A percentile compares a stretch with the other conserved stretches of the same genome.
Evolutionary conservation across 2,888 invertebrate species (phyloP).

Genomic region (Euphydryas editha): DNA sequence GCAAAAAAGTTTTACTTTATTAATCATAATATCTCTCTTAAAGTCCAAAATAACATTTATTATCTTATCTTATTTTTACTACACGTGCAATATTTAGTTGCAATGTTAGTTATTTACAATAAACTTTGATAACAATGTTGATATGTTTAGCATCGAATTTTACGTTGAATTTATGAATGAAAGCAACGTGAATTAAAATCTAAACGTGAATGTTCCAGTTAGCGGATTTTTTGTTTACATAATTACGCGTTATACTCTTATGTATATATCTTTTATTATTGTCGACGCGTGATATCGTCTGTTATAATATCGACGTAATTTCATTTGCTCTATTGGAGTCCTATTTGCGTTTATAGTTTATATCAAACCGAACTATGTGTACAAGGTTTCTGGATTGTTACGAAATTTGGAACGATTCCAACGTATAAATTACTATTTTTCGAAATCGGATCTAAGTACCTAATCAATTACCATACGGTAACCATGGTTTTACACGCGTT

Average conservation of each 20-base stretch:
- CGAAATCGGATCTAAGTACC: neutral
- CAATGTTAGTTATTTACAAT: too few relatives aligned
- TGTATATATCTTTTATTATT: constrained; percentile 25
- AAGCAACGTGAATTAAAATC: constrained; percentile 10
- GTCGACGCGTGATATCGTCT: constrained; percentile 19
- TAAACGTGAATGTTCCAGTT: neutral
- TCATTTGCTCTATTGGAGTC: constrained; percentile 19
- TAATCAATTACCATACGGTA: neutral
- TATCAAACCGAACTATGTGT: neutral
- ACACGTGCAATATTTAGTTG: neutral
- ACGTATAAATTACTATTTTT: neutral
- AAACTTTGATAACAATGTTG: neutral
- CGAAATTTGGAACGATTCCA: neutral
- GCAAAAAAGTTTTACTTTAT: too few relatives aligned
- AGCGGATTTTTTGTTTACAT: neutral
- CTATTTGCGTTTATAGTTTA: constrained; percentile 10
- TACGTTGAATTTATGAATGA: constrained; percentile 9
- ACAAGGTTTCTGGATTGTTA: constrained; percentile 10
- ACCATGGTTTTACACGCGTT: too few relatives aligned
- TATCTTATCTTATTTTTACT: too few relatives aligned
- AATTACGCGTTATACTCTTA: constrained; percentile 10
- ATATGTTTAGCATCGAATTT: neutral
- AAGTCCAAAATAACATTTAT: too few relatives aligned
- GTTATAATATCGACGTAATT: constrained; percentile 20
- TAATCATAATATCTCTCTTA: too few relatives aligned